Conservation (phyloP, 1,140 invertebrate species). For the Platyscapa corneri region DNA sequence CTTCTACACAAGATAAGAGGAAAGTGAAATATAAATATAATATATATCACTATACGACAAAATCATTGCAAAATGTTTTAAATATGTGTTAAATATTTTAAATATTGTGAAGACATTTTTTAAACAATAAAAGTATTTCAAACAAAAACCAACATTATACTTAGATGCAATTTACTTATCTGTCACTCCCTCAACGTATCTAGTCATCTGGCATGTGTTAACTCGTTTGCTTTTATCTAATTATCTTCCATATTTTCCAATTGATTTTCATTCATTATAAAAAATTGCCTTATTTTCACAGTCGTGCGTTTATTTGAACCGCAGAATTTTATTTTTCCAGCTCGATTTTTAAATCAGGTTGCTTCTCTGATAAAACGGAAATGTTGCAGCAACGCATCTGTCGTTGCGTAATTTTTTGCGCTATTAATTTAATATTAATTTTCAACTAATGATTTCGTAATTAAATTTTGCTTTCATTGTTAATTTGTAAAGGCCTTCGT, state of each 20-base stretch:
- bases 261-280: not conserved
- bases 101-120: conserved; percentile 49
- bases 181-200: not conserved
- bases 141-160: conserved; percentile 41
- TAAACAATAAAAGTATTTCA: conserved; percentile 47
- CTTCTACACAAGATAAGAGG: conserved; percentile 37
- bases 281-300: too few relatives aligned
- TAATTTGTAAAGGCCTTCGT: too few relatives aligned
- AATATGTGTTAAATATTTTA: conserved; percentile 51
- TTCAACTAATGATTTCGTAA: too few relatives aligned
- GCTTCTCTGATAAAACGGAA: too few relatives aligned
- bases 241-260: not conserved
- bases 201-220: not conserved
- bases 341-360: too few relatives aligned
- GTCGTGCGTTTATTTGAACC: too few relatives aligned
- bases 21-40: conserved; percentile 22
- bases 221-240: not conserved
- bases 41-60: conserved; percentile 26
- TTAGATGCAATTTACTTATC: conserved; percentile 14
- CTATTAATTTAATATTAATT: too few relatives aligned
- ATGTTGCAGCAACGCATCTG: too few relatives aligned
- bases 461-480: too few relatives aligned
- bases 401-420: too few relatives aligned
- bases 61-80: conserved; percentile 49
- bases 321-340: too few relatives aligned